These are phyloP conservation scores for Cossypha dichroa DNA, from an alignment of 2,797 vertebrate genomes.

Conservation along the genomic window DNA sequence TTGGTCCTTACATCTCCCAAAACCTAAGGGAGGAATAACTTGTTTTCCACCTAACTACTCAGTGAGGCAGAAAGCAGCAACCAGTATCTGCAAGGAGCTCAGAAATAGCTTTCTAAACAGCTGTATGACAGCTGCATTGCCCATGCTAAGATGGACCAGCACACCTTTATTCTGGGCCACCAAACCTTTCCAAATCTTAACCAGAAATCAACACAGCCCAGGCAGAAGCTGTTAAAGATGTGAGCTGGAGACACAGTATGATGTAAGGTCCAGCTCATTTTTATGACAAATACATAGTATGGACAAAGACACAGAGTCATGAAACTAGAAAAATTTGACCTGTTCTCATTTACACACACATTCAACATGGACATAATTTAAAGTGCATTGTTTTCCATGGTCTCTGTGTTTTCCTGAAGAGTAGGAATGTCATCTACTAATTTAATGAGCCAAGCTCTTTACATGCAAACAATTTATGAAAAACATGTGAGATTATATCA, in stretches of 20 bases:
- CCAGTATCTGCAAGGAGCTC: not conserved
- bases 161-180: not conserved
- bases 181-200: not conserved
- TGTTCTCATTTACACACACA: not conserved
- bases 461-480: slow-evolving; percentile 12
- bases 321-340: not conserved
- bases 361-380: not conserved
- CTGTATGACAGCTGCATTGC: not conserved
- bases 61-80: not conserved
- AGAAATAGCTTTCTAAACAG: not conserved
- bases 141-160: not conserved
- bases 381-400: not conserved
- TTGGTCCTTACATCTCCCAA: not conserved
- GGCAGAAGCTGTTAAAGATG: not conserved
- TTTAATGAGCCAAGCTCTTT: not conserved
- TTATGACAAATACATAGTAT: not conserved
- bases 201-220: not conserved
- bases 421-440: not conserved
- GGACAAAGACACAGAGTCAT: not conserved
- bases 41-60: not conserved
- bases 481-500: not conserved
- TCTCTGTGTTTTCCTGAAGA: not conserved
- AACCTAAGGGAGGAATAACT: not conserved
- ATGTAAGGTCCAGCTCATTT: not conserved
- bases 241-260: not conserved